Evolutionary conservation across 2,113 vertebrate species (phyloP).

Genomic region (Misgurnus mizolepis): DNA sequence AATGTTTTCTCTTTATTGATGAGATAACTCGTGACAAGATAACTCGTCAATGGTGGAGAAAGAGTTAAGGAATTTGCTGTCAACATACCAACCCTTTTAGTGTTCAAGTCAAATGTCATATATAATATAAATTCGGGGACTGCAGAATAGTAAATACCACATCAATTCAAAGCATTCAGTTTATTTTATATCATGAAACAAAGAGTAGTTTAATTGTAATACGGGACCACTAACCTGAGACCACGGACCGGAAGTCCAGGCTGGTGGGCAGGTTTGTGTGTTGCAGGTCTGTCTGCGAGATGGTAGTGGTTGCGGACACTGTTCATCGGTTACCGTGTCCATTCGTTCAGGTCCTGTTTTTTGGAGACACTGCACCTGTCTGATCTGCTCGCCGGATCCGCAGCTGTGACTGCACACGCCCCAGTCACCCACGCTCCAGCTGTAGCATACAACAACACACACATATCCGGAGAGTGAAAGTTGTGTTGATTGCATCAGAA

Average conservation of each 20-base stretch:
- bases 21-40: too few species aligned
- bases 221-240: conserved; percentile 74
- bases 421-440: conserved; percentile 86
- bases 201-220: too few species aligned
- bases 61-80: too few species aligned
- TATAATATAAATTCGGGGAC: too few species aligned
- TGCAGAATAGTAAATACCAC: too few species aligned
- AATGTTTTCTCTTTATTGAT: too few species aligned
- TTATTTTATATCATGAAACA: too few species aligned
- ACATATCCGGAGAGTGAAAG: background rate
- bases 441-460: conserved; percentile 59
- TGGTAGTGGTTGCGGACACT: conserved; percentile 70
- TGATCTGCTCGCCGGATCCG: conserved; percentile 78
- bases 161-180: too few species aligned
- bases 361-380: conserved; percentile 76
- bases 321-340: conserved; percentile 64
- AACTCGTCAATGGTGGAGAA: too few species aligned
- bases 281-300: conserved; percentile 73
- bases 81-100: too few species aligned
- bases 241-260: conserved; percentile 82
- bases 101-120: too few species aligned
- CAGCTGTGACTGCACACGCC: conserved; percentile 80
- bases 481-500: background rate
- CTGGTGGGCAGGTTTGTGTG: conserved; percentile 77
- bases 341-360: conserved; percentile 60